These are phyloP conservation scores for Triplophysa rosa DNA, from an alignment of 2,113 vertebrate genomes.

Conservation along the genomic window DNA sequence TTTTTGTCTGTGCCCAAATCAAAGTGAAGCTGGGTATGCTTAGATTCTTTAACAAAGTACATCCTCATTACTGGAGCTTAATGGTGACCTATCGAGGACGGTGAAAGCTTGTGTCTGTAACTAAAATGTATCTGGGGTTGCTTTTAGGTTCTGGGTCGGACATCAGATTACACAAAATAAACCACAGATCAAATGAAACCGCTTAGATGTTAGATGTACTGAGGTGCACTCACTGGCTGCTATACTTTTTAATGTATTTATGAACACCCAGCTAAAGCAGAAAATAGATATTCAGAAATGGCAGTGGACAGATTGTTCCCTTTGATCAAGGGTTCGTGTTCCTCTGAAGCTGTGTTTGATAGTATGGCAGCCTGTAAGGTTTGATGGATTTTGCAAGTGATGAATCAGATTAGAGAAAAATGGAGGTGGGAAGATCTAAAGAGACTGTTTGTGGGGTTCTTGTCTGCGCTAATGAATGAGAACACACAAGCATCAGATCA, in stretches of 20 bases:
- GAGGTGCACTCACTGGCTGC: too few species aligned
- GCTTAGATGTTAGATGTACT: too few species aligned
- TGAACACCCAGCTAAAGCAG: neutral
- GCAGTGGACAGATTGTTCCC: neutral
- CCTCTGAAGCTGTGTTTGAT: constrained; percentile 31
- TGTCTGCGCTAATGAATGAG: constrained; percentile 43
- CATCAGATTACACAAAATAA: neutral
- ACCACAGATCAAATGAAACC: neutral
- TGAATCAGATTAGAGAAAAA: constrained; percentile 32
- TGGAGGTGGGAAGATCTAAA: constrained; percentile 37
- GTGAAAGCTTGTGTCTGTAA: neutral
- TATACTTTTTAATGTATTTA: too few species aligned
- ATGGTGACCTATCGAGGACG: constrained; percentile 16
- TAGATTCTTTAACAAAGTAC: constrained; percentile 61
- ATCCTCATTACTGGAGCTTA: constrained; percentile 50
- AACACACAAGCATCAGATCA: constrained; percentile 27
- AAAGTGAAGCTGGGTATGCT: constrained; percentile 59
- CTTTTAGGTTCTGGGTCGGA: constrained; percentile 2
- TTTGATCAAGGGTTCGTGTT: constrained; percentile 18
- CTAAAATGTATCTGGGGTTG: neutral
- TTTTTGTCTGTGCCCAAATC: constrained; percentile 64
- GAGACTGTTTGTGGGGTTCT: constrained; percentile 18
- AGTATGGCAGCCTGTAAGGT: neutral
- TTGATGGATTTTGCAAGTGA: constrained; percentile 30
- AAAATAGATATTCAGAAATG: neutral